Percentiles rank a stretch among this genome's conserved stretches.
Evolutionary conservation across 2,888 invertebrate species (phyloP).

Genomic region (Oscheius onirici): DNA sequence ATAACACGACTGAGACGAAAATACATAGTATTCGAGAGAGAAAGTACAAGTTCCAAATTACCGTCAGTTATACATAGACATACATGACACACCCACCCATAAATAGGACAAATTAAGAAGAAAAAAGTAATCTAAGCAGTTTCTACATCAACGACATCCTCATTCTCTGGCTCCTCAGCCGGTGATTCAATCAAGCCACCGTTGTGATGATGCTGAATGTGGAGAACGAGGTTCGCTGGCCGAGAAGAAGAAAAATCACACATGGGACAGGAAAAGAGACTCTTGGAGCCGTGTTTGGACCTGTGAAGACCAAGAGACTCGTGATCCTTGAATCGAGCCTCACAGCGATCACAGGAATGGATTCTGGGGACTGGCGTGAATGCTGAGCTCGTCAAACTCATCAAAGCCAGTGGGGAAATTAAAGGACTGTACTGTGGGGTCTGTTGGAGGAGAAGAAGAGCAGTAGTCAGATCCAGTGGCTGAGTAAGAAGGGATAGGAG

Average conservation of each 20-base stretch:
- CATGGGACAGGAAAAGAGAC: constrained; percentile 18
- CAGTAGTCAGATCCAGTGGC: constrained; percentile 18
- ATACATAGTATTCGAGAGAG: too few species aligned
- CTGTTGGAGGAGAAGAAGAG: constrained; percentile 19
- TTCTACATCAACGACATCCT: constrained; percentile 27
- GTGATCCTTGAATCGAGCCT: constrained; percentile 19
- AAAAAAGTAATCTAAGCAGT: constrained; percentile 6
- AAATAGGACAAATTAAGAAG: neutral
- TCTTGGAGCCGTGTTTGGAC: constrained; percentile 4
- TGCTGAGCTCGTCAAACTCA: constrained; percentile 25
- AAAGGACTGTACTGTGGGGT: neutral
- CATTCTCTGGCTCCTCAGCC: constrained; percentile 19
- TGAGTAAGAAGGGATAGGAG: neutral
- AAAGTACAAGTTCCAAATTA: too few species aligned
- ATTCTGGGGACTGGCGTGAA: constrained; percentile 27
- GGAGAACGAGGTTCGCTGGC: constrained; percentile 17
- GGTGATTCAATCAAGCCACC: constrained; percentile 2
- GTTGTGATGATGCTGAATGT: constrained; percentile 17
- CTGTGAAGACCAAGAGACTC: neutral
- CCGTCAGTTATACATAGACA: too few species aligned
- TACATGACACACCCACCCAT: constrained; percentile 26
- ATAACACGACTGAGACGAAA: too few species aligned
- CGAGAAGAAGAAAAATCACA: constrained; percentile 21
- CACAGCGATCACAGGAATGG: constrained; percentile 14
- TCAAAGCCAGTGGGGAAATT: constrained; percentile 18